Conservation (phyloP, 2,797 vertebrate species). For the Rhinichthys osculus region DNA sequence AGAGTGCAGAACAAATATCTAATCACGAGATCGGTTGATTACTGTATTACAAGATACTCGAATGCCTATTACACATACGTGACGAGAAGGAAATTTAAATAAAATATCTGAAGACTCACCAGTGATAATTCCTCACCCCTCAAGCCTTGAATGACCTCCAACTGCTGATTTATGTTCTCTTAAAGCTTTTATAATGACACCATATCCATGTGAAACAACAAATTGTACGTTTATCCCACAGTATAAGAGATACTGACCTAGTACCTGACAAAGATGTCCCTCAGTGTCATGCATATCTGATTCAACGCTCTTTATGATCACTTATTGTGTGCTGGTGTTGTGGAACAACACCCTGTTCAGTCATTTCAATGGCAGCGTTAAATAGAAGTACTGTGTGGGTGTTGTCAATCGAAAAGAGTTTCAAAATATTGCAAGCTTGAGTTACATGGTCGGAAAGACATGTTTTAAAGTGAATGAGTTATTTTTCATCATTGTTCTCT, state of each 20-base stretch:
- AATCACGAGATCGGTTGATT: not conserved
- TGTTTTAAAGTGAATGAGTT: not conserved
- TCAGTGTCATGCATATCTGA: constrained; percentile 54
- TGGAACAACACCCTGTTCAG: constrained; percentile 63
- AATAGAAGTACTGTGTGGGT: not conserved
- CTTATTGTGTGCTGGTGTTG: constrained; percentile 32
- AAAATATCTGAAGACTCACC: constrained; percentile 52
- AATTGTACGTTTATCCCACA: constrained; percentile 51
- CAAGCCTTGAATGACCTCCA: constrained; percentile 44
- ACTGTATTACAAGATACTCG: not conserved
- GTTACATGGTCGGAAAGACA: not conserved
- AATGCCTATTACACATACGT: not conserved
- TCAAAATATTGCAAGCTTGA: constrained; percentile 2
- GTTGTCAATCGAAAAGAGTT: not conserved
- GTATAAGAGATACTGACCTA: constrained; percentile 75
- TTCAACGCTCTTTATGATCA: constrained; percentile 57
- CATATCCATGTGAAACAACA: constrained; percentile 59
- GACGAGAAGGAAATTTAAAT: not conserved
- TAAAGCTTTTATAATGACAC: constrained; percentile 74
- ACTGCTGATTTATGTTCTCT: constrained; percentile 51
- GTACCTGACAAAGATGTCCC: constrained; percentile 72
- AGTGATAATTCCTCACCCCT: constrained; percentile 26
- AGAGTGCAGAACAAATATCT: constrained; percentile 13
- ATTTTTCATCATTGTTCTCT: not conserved
- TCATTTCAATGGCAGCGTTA: not conserved